Base-by-base conservation (phyloP, 2,888 invertebrate species). In the Micoletzkya japonica region DNA sequence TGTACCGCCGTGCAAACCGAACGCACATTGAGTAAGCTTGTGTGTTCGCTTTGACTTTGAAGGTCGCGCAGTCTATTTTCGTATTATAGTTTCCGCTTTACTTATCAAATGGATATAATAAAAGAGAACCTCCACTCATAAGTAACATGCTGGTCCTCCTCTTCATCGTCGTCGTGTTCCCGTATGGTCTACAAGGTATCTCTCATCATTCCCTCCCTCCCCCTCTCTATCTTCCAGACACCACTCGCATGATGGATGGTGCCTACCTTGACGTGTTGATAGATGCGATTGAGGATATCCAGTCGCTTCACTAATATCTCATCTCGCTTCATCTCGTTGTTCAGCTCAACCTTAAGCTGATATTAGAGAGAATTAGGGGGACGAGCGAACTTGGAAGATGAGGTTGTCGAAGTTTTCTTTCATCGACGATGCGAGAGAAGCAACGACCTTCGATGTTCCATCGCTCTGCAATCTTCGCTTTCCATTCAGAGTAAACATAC, bases 261-360 rank as follows among this genome's bases (percentile, higher is more conserved):
- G 17, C 59, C 37, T 50, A 81, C 82, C 76, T 81, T 81, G 4
- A 82, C 78, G 72, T 81, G 81, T 50, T 81, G 74, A 66, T 81
- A 81, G 32, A 82, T 82, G 52, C 77, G 75, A 70, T 82, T 77
- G 24, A 82, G 68, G 24, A 78, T 70, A 52, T 73, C 59, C n/a
- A 82, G 50, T 56, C 78, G 66, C 50, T 80, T 77, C 39, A 76
- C 66, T 4, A 69, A 59, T 20, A 72, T 72, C 28, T 73, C 71
- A 66, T 79, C 77, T n/a, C 72, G 54, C 37, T 67, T 67, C 20
- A 67, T 44, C 17, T 67, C 58, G 3, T 17, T 34, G 36, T n/a
- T 57, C 3, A 67, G 34, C 26, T 67, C 50, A 20, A 67, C 67
- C 67, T 67, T 39, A 30, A 36, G 6, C 52, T 7, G 34, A 28